A percentile compares a stretch with the other conserved stretches of the same genome.
phyloP scores from a whole-genome alignment of 2,888 invertebrate species.

The Eristalis arbustorum region DNA sequence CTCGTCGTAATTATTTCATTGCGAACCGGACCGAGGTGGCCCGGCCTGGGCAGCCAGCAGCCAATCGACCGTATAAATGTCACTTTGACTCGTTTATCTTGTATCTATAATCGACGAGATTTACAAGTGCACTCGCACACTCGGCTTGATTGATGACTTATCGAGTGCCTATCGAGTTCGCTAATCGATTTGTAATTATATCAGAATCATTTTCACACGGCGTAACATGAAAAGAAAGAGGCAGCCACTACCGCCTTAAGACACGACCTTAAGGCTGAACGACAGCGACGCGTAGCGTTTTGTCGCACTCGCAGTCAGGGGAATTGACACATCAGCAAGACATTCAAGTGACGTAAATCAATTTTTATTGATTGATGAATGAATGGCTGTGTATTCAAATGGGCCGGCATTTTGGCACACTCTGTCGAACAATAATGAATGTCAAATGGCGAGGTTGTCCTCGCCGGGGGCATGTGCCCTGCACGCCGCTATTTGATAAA shows the following conservation, averaged over 20 bases:
- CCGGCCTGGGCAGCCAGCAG: background rate
- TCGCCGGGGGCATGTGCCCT: background rate
- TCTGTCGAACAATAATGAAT: slow-evolving; percentile 34
- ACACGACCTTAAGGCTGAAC: slow-evolving; percentile 20
- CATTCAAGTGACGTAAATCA: slow-evolving; percentile 43
- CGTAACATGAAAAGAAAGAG: background rate
- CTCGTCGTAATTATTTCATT: slow-evolving; percentile 45
- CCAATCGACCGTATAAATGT: slow-evolving; percentile 55
- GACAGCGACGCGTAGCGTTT: background rate
- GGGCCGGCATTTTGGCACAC: background rate
- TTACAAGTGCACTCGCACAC: slow-evolving; percentile 30
- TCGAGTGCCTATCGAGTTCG: slow-evolving; percentile 17
- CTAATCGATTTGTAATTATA: slow-evolving; percentile 59
- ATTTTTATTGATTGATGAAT: slow-evolving; percentile 54
- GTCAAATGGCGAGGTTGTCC: slow-evolving; percentile 10
- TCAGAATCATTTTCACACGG: background rate
- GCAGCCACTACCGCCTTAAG: background rate
- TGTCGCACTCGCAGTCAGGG: slow-evolving; percentile 23
- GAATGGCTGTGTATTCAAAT: slow-evolving; percentile 39
- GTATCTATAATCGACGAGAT: slow-evolving; percentile 54
- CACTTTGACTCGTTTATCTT: slow-evolving; percentile 47
- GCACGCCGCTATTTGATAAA: slow-evolving; percentile 21
- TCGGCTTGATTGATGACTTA: slow-evolving; percentile 56
- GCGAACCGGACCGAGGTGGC: slow-evolving; percentile 50
- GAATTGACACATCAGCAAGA: slow-evolving; percentile 43